Evolutionary conservation across 2,888 invertebrate species (phyloP), one percentile per base, ranked within the genome.

Genomic region (Tinea semifulvella): DNA sequence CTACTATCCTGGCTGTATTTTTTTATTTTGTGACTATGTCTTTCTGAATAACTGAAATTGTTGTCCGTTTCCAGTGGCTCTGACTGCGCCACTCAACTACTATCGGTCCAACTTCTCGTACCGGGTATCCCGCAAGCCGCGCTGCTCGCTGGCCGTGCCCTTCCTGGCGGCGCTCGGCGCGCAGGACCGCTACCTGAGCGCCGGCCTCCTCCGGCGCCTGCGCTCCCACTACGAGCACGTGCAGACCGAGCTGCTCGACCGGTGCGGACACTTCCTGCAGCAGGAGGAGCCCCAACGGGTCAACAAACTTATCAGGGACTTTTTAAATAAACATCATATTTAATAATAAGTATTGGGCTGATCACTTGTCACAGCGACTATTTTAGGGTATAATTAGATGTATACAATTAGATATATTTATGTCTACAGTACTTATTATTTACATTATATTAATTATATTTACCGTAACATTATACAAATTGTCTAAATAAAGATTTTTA

Each of bases 1-100:
- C 4, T n/a, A 28, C 10, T 36, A 10, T 36, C 16, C 6, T 22
- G n/a, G n/a, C n/a, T n/a, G n/a, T n/a, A n/a, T n/a, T n/a, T n/a
- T n/a, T n/a, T n/a, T n/a, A n/a, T n/a, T n/a, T n/a, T n/a, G n/a
- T n/a, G n/a, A n/a, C n/a, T n/a, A n/a, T n/a, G n/a, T n/a, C n/a
- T n/a, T n/a, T n/a, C n/a, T n/a, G n/a, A n/a, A n/a, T n/a, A n/a
- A n/a, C n/a, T n/a, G n/a, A n/a, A n/a, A n/a, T n/a, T n/a, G n/a
- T n/a, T n/a, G n/a, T n/a, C 51, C 47, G 42, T 48, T 70, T 72
- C 16, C 68, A 85, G 85, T 58, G 52, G 82, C 83, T 1, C 61
- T 83, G 26, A 85, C 83, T 1, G 66, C 75, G 1, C 83, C 85
- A 0, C 57, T 86, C 10, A 84, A 85, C 56, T 86, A 84, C 61